phyloP scores from a whole-genome alignment of 2,113 vertebrate genomes.

The Pyxicephalus adspersus region DNA sequence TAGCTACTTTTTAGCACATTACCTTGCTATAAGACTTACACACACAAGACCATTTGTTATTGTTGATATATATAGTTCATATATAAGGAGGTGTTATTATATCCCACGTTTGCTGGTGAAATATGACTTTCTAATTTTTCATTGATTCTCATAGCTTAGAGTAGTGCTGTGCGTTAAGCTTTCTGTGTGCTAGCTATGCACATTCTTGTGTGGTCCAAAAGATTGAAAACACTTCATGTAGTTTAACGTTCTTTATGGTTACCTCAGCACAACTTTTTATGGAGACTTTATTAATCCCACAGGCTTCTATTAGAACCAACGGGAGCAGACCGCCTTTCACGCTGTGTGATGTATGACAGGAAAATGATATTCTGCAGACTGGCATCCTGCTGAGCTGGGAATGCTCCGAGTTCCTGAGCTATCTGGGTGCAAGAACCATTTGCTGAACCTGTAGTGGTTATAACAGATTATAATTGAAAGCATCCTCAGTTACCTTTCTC shows the following conservation, averaged over 20 bases:
- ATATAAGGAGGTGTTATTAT: too few relatives aligned
- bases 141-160: not conserved
- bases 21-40: too few relatives aligned
- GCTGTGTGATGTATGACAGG: slow-evolving; percentile 18
- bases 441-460: too few relatives aligned
- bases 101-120: not conserved
- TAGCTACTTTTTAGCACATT: too few relatives aligned
- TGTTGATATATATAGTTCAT: too few relatives aligned
- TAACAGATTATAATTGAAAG: not conserved
- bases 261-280: not conserved
- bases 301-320: not conserved
- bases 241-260: not conserved
- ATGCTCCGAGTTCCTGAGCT: not conserved
- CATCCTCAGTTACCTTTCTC: not conserved
- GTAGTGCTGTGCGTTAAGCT: not conserved
- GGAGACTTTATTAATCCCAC: not conserved
- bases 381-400: slow-evolving; percentile 2
- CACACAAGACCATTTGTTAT: too few relatives aligned
- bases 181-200: slow-evolving; percentile 32
- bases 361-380: slow-evolving; percentile 22
- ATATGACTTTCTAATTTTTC: not conserved
- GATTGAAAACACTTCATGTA: slow-evolving; percentile 6
- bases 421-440: not conserved
- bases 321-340: not conserved
- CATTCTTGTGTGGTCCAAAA: slow-evolving; percentile 37